Base-by-base conservation (phyloP, 2,797 vertebrate genomes). In the Eidolon dupreanum region DNA sequence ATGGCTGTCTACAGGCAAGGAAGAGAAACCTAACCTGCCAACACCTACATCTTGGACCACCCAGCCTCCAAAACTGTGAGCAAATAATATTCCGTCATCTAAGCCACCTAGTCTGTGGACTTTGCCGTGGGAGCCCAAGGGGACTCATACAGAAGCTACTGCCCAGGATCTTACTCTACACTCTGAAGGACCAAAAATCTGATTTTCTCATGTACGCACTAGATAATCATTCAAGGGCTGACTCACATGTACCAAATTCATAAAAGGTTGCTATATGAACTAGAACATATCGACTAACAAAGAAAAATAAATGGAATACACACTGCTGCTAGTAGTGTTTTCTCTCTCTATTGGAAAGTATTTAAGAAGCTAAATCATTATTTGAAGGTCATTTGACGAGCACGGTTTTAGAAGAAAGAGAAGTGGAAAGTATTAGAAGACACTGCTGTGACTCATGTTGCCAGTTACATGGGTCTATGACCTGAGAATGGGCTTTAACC, bases 321-420 rank as follows among this genome's bases (percentile, higher is more conserved):
- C 9, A 10, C 51, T 11, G 3, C 53, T 0, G 0, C 36, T 17
- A 11, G 24, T 6, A 28, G 28, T 5, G 1, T 51, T 31, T 38
- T 78, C 78, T 95, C 55, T 55, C 63, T 13, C 61, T 19, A 3
- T 3, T 46, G 86, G 38, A 70, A 89, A 79, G 28, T 33, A 70
- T 17, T 57, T 38, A n/a, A 43, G 43, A 63, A n/a, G 24, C 36
- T 70, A 19, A 43, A 11, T 53, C 53, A 41, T 11, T 31, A 77
- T 77, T 43, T 24, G 41, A 36, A 92, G 68, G 13, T 51, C 49
- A 75, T 22, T 41, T 19, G 36, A 57, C 31, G 22, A 92, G 38
- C 17, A 1, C 22, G 19, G 36, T 24, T 94, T 79, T 36, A 91
- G 59, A 43, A 55, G 36, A 61, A 28, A 49, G 46, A 26, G 19